A percentile compares a stretch with the other conserved stretches of the same genome.
Evolutionary conservation across 2,888 invertebrate genomes (phyloP).

Genomic region (Coleophora deauratella): DNA sequence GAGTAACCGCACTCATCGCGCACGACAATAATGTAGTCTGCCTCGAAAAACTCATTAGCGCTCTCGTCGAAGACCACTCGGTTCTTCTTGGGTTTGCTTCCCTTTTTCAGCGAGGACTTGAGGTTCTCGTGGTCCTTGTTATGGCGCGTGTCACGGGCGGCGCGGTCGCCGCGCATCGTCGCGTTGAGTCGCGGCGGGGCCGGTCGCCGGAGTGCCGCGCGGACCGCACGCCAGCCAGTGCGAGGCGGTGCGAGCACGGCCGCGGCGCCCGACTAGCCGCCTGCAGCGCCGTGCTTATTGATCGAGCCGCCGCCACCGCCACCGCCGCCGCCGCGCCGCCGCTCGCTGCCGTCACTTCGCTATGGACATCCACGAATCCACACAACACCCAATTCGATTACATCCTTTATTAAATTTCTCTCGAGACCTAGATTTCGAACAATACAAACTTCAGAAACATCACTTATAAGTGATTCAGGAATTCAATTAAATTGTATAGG

Average conservation of each 20-base stretch:
- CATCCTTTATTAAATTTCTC: too few species aligned
- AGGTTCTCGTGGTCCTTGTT: slow-evolving; percentile 78
- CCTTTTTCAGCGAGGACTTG: slow-evolving; percentile 85
- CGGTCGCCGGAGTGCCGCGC: slow-evolving; percentile 42
- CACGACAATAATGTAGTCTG: slow-evolving; percentile 92
- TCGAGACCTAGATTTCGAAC: too few species aligned
- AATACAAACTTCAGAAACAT: too few species aligned
- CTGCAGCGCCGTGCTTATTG: slow-evolving; percentile 48
- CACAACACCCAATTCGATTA: too few species aligned
- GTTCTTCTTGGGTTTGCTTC: slow-evolving; percentile 81
- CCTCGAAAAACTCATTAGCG: slow-evolving; percentile 92
- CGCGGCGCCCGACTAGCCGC: slow-evolving; percentile 38
- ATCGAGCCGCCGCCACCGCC: slow-evolving; percentile 28
- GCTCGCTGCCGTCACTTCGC: slow-evolving; percentile 19
- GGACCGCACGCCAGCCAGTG: slow-evolving; percentile 16
- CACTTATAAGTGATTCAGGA: too few species aligned
- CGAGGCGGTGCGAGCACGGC: slow-evolving; percentile 16
- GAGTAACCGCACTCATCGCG: slow-evolving; percentile 89
- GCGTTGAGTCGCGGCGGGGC: slow-evolving; percentile 50
- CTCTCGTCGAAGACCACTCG: slow-evolving; percentile 92
- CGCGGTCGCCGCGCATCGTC: slow-evolving; percentile 69
- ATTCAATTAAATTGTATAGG: too few species aligned
- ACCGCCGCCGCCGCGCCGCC: slow-evolving; percentile 18
- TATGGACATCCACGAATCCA: background rate
- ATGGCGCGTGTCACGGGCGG: slow-evolving; percentile 68